phyloP scores from a whole-genome alignment of 2,888 invertebrate genomes.

The Pyralis farinalis region DNA sequence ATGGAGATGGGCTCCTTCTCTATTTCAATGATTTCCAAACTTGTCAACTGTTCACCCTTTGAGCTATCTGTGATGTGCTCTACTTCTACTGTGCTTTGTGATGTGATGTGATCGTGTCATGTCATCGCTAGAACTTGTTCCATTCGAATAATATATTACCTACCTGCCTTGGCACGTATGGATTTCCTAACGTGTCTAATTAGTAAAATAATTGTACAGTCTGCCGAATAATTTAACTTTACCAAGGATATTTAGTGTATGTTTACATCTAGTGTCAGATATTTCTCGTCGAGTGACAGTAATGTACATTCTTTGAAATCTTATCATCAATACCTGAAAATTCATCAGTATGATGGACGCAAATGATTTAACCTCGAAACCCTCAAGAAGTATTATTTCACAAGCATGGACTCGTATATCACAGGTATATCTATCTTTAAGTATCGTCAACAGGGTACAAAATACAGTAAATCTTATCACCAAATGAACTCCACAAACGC shows the following conservation, averaged over 20 bases:
- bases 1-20: too few relatives aligned
- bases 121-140: too few relatives aligned
- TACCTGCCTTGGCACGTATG: too few relatives aligned
- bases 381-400: conserved; percentile 81
- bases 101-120: too few relatives aligned
- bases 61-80: too few relatives aligned
- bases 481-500: too few relatives aligned
- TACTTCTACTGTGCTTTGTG: too few relatives aligned
- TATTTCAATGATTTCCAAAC: too few relatives aligned
- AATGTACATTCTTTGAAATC: conserved; percentile 34
- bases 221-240: not conserved
- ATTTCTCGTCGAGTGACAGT: conserved; percentile 17
- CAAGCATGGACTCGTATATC: conserved; percentile 85
- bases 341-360: conserved; percentile 83
- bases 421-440: conserved; percentile 67
- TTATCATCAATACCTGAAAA: conserved; percentile 22
- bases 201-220: not conserved
- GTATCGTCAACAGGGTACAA: not conserved
- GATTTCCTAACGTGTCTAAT: not conserved
- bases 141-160: too few relatives aligned
- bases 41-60: too few relatives aligned
- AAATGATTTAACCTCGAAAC: conserved; percentile 83
- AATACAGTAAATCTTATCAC: too few relatives aligned
- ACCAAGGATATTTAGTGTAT: not conserved
- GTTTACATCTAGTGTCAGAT: not conserved